phyloP scores from a whole-genome alignment of 1,140 invertebrate genomes.

The Nephotettix cincticeps region DNA sequence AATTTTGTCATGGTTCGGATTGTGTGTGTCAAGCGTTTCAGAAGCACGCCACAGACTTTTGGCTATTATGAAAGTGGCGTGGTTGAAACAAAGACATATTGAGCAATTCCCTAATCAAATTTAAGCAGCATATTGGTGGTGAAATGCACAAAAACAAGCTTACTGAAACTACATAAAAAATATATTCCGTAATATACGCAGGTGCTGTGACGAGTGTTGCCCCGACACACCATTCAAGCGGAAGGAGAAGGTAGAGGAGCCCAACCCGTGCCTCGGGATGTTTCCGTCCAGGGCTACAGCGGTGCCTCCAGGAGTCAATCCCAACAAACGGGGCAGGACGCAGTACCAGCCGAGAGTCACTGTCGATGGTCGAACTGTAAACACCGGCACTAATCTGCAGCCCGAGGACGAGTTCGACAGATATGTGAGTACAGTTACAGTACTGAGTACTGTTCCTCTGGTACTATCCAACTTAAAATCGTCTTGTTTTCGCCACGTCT shows the following conservation, averaged over 20 bases:
- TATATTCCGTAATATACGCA: background rate
- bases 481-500: too few relatives aligned
- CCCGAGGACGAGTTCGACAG: slow-evolving; percentile 12
- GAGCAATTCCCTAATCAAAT: too few relatives aligned
- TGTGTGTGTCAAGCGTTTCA: too few relatives aligned
- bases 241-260: background rate
- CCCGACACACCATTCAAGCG: background rate
- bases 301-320: slow-evolving; percentile 1
- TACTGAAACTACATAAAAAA: too few relatives aligned
- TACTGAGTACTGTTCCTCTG: too few relatives aligned
- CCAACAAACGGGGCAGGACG: background rate
- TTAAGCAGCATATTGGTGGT: too few relatives aligned
- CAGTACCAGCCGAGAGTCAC: background rate
- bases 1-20: too few relatives aligned
- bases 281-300: background rate
- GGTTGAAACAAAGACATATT: too few relatives aligned
- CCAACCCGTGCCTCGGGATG: background rate
- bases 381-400: background rate
- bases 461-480: too few relatives aligned
- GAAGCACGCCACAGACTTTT: too few relatives aligned
- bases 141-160: too few relatives aligned
- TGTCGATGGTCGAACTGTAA: background rate
- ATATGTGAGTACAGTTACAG: slow-evolving; percentile 18
- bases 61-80: too few relatives aligned
- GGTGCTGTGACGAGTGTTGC: slow-evolving; percentile 15